Percentiles rank a stretch among this genome's conserved stretches.
Evolutionary conservation across 2,113 vertebrate genomes (phyloP).

Genomic region (Neolamprologus caudopunctatus): DNA sequence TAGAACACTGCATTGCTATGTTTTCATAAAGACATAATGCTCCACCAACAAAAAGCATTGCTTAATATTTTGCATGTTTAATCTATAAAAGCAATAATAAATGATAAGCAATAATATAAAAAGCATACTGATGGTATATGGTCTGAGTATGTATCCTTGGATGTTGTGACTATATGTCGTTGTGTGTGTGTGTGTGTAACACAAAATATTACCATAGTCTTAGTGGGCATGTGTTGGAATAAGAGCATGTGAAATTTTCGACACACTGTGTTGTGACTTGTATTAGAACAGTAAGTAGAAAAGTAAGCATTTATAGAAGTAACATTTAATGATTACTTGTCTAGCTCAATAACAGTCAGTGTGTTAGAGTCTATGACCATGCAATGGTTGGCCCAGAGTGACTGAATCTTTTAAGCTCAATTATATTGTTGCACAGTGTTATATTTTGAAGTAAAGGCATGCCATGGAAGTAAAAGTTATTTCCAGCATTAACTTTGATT

Average conservation of each 20-base stretch:
- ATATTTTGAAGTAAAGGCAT: not conserved
- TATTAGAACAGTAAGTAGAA: not conserved
- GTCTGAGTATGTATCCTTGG: not conserved
- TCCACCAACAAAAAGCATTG: not conserved
- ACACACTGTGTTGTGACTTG: not conserved
- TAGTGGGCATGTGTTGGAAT: not conserved
- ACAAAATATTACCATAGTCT: not conserved
- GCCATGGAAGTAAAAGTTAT: not conserved
- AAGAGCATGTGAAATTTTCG: fast-evolving
- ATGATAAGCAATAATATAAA: not conserved
- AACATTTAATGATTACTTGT: not conserved
- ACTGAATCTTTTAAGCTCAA: fast-evolving
- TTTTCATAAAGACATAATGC: not conserved
- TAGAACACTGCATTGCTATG: not conserved
- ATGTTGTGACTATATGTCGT: fast-evolving
- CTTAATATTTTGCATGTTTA: not conserved
- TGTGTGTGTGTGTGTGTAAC: not conserved
- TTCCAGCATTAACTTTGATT: not conserved
- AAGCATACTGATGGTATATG: not conserved
- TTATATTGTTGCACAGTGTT: not conserved
- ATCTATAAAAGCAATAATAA: not conserved
- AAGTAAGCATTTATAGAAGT: not conserved
- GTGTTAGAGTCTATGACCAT: fast-evolving
- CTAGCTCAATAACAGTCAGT: not conserved
- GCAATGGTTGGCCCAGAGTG: not conserved